Evolutionary conservation across 2,797 vertebrate species (phyloP).

Genomic region (Phalanger gymnotis): DNA sequence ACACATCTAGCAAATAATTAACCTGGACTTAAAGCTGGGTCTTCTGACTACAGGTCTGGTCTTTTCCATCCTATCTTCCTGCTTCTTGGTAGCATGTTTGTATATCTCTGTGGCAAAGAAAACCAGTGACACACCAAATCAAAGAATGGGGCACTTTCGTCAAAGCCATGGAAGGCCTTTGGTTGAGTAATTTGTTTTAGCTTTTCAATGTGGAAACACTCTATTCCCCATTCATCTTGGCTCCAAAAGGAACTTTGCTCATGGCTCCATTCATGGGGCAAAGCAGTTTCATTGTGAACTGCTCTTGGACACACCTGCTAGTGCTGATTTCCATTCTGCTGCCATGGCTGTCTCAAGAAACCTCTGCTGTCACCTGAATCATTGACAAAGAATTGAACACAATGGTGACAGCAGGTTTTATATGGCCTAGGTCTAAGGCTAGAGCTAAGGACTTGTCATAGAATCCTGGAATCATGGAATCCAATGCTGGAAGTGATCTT

Average conservation of each 20-base stretch:
- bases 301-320: neutral
- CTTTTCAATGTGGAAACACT: neutral
- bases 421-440: neutral
- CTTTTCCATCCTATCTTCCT: neutral
- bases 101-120: neutral
- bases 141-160: neutral
- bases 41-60: too few relatives aligned
- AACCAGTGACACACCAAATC: neutral
- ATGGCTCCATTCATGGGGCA: neutral
- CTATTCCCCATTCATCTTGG: neutral
- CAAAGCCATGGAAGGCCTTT: neutral
- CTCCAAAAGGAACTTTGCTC: neutral
- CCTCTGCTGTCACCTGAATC: neutral
- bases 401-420: constrained; percentile 6
- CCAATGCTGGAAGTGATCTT: neutral
- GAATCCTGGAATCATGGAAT: neutral
- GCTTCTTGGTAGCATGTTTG: neutral
- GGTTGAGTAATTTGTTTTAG: neutral
- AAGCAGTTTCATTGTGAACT: constrained; percentile 4
- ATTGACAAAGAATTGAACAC: constrained; percentile 21
- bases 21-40: neutral
- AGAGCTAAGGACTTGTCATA: constrained; percentile 1
- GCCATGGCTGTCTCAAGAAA: neutral
- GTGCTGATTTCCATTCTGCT: neutral
- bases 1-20: neutral